Evolutionary conservation across 2,113 vertebrate genomes (phyloP), one percentile per base, ranked within the genome.

Genomic region (Calyptommatus sinebrachiatus): DNA sequence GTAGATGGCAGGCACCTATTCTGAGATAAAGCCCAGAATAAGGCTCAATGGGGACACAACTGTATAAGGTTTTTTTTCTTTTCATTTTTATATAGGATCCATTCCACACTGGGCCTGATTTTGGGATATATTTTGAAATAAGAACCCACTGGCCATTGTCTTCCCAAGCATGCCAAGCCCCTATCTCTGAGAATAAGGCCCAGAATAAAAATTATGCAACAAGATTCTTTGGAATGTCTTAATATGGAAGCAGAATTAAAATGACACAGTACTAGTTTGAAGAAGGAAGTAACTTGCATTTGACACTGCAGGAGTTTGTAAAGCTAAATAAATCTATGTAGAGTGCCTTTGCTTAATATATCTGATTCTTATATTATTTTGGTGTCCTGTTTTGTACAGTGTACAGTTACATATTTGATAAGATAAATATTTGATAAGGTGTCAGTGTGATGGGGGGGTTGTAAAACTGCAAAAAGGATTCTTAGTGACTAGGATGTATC

Each of bases 241-340:
- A 29, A 57, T 62, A 26, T 22, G 8, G 26, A 57, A 67, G n/a
- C 14, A 79, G n/a, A 1, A 76, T 6, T 29, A 75, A 41, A 12
- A 81, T 60, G 31, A 1, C 26, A 14, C 4, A 9, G 66, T 83
- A 0, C 2, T 82, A 75, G 77, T 16, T 41, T 81, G 74, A 86
- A 63, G 61, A 79, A 9, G 4, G 48, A 68, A 16, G 0, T 0
- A 0, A 21, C 35, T 76, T 82, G 65, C 63, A 3, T 68, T 41
- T 22, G 86, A n/a, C 63, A 0, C 53, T 50, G 29, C 61, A 22
- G 0, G 29, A 81, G 46, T 73, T 75, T 11, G 1, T 69, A 78
- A 88, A 82, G 16, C 41, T 57, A 80, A 90, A 86, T 86, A 89
- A 91, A 92, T 45, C 1, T 76, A 60, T 80, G 57, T 0, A 2